These are phyloP conservation scores for Protophormia terraenovae DNA, from an alignment of 2,888 invertebrate species.

Conservation along the genomic window DNA sequence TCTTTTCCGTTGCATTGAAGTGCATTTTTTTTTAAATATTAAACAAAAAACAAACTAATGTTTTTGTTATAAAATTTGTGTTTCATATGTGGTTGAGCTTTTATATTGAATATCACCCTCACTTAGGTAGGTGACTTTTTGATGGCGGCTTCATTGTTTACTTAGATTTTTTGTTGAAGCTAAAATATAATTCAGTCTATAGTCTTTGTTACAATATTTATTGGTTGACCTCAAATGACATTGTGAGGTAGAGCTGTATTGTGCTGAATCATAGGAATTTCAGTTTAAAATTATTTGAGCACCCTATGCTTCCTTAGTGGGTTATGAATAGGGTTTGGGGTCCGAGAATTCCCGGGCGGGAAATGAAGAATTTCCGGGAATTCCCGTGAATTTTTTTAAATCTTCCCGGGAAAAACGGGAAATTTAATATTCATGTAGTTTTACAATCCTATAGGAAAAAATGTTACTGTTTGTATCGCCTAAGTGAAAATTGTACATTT, in stretches of 20 bases:
- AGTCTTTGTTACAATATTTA: conserved; percentile 23
- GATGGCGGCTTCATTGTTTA: neutral
- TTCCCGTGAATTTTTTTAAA: no score
- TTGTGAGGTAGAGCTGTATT: neutral
- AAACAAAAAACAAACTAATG: neutral
- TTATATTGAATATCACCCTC: conserved; percentile 1
- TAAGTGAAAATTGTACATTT: no score
- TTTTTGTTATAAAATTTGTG: neutral
- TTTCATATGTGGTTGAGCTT: neutral
- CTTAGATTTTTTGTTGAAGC: neutral
- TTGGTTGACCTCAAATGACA: conserved; percentile 38
- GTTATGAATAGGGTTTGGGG: no score
- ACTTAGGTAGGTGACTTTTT: neutral
- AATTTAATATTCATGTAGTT: no score
- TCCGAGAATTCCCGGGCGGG: no score
- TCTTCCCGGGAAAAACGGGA: no score
- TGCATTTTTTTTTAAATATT: neutral
- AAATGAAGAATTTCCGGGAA: no score
- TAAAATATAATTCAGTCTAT: neutral
- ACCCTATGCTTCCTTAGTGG: no score
- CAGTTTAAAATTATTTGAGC: neutral
- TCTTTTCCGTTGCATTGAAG: neutral
- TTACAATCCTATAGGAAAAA: no score
- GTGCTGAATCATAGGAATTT: neutral
- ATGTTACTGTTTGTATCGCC: no score